Percentiles rank a stretch among this genome's conserved stretches.
phyloP scores from a whole-genome alignment of 2,797 vertebrate species.

The Lemur catta region DNA sequence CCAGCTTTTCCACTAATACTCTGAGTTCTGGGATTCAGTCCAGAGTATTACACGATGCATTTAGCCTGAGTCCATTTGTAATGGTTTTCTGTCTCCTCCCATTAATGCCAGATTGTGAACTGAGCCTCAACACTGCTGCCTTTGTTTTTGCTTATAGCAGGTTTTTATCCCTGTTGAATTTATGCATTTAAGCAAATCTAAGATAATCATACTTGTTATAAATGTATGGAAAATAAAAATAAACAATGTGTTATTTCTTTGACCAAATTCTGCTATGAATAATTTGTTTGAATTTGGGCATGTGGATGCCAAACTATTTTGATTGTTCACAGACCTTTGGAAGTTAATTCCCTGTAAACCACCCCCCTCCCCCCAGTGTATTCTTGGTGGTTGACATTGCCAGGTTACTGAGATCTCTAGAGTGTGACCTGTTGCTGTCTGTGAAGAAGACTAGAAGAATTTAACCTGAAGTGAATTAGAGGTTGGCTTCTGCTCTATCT shows the following conservation, averaged over 20 bases:
- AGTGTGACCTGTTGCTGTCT: not conserved
- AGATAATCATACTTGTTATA: not conserved
- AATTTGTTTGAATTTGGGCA: not conserved
- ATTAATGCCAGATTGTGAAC: not conserved
- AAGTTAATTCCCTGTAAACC: not conserved
- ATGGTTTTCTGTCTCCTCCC: not conserved
- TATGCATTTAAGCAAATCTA: not conserved
- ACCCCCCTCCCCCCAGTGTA: not conserved
- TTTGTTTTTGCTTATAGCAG: not conserved
- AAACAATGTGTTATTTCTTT: not conserved
- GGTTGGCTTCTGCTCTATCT: not conserved
- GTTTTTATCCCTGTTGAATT: not conserved
- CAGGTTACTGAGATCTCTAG: not conserved
- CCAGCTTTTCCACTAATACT: not conserved
- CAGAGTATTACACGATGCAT: not conserved
- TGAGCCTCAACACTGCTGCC: not conserved
- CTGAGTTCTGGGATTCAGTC: not conserved
- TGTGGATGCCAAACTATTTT: not conserved
- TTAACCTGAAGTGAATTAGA: not conserved
- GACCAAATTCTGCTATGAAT: not conserved
- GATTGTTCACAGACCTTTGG: not conserved
- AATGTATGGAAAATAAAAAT: not conserved
- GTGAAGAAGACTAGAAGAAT: not conserved
- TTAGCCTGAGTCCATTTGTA: not conserved
- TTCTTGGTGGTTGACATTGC: not conserved